phyloP scores from a whole-genome alignment of 2,888 invertebrate species.

The Plagiodera versicolora region DNA sequence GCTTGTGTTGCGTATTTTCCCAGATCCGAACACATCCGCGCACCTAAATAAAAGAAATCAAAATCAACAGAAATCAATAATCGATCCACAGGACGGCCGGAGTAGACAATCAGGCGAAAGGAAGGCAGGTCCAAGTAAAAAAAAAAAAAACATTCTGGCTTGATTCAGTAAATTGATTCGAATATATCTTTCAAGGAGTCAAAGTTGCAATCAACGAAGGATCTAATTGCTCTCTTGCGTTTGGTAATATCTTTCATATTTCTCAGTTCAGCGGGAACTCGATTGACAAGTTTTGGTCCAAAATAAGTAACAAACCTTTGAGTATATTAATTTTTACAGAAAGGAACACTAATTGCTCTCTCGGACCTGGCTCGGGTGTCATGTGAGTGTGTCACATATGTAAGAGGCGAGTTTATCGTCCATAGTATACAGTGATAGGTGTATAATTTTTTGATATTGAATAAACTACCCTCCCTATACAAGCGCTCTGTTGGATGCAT shows the following conservation, averaged over 20 bases:
- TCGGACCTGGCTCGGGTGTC: conserved; percentile 2
- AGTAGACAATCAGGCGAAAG: not conserved
- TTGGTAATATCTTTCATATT: not conserved
- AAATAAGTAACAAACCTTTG: not conserved
- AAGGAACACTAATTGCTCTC: conserved; percentile 8
- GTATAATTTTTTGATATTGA: not conserved
- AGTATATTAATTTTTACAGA: not conserved
- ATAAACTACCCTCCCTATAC: not conserved
- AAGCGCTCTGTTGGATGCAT: not conserved
- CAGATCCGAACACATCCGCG: too few species aligned
- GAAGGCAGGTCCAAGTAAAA: not conserved
- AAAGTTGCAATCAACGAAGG: not conserved
- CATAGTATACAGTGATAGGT: not conserved
- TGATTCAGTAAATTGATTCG: not conserved
- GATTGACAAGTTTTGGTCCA: too few species aligned
- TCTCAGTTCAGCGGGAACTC: not conserved
- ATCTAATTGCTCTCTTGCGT: not conserved
- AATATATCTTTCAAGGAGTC: not conserved
- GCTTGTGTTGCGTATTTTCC: too few species aligned
- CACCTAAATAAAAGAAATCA: too few species aligned
- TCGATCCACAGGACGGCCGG: not conserved
- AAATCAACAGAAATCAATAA: too few species aligned
- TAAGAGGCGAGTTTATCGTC: not conserved
- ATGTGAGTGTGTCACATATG: not conserved
- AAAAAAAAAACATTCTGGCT: not conserved